phyloP scores from a whole-genome alignment of 2,113 vertebrate species.

The Odocoileus virginianus region DNA sequence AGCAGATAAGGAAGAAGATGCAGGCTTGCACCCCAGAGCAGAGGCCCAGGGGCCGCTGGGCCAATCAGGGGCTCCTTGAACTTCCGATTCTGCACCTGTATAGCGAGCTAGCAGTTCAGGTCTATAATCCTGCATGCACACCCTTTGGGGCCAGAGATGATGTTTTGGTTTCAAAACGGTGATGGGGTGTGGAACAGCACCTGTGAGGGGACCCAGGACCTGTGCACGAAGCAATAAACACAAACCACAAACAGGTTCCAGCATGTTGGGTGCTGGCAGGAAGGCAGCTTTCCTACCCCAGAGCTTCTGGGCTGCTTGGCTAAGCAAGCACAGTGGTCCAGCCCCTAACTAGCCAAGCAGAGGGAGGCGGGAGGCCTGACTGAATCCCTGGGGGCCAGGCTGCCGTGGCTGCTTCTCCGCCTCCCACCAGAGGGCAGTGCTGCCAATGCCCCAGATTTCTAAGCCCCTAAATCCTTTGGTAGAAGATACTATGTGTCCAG shows the following conservation, averaged over 20 bases:
- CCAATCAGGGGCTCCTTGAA: neutral
- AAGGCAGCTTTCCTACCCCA: neutral
- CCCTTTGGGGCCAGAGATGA: rapidly evolving
- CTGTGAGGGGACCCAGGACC: neutral
- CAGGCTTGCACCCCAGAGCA: neutral
- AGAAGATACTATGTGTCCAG: neutral
- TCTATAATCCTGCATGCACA: neutral
- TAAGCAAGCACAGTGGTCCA: neutral
- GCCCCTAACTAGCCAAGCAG: neutral
- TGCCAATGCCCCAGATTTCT: neutral
- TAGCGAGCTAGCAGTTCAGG: no score
- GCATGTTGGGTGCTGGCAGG: neutral
- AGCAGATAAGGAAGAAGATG: neutral
- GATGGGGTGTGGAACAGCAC: neutral
- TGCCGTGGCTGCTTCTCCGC: neutral
- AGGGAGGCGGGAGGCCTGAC: neutral
- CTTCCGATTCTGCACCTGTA: no score
- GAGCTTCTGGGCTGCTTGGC: neutral
- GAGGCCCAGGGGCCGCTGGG: neutral
- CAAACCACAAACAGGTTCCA: neutral
- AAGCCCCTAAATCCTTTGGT: neutral
- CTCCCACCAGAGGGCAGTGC: neutral
- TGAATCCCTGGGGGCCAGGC: neutral
- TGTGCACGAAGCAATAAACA: neutral
- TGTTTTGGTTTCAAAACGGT: neutral